phyloP scores from a whole-genome alignment of 2,888 invertebrate species.

The Pammene aurita region DNA sequence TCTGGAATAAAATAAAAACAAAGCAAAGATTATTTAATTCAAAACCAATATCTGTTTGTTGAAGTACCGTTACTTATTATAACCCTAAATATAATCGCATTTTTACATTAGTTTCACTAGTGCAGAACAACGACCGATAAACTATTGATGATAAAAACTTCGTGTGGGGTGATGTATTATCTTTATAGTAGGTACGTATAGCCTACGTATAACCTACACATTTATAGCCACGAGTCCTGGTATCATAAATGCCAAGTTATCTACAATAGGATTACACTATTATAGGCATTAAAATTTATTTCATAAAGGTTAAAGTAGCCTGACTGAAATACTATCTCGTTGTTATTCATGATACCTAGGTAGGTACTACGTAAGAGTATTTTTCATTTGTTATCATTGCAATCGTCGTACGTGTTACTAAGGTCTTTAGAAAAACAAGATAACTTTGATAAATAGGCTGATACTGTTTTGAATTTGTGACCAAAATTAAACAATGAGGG shows the following conservation, averaged over 20 bases:
- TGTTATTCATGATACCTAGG: constrained; percentile 19
- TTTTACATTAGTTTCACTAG: constrained; percentile 23
- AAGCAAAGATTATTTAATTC: too few species aligned
- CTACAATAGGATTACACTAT: background rate
- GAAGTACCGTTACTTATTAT: too few species aligned
- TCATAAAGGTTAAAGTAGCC: constrained; percentile 10
- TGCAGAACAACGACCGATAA: constrained; percentile 37
- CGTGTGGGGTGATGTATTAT: constrained; percentile 27
- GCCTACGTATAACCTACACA: too few species aligned
- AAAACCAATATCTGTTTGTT: too few species aligned
- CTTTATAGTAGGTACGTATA: background rate
- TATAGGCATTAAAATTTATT: background rate
- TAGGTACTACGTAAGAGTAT: constrained; percentile 21
- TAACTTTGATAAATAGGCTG: constrained; percentile 24
- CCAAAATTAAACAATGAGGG: constrained; percentile 29
- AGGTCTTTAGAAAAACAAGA: constrained; percentile 33
- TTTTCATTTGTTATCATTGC: constrained; percentile 24
- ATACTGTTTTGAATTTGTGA: constrained; percentile 18
- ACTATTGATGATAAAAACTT: constrained; percentile 16
- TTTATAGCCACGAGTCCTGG: too few species aligned
- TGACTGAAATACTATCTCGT: background rate
- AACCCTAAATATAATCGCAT: background rate
- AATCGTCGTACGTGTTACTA: constrained; percentile 31
- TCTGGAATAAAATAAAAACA: constrained; percentile 3
- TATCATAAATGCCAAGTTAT: background rate